These are phyloP conservation scores for Hemibagrus wyckioides DNA, from an alignment of 2,113 vertebrate genomes.

Conservation along the genomic window DNA sequence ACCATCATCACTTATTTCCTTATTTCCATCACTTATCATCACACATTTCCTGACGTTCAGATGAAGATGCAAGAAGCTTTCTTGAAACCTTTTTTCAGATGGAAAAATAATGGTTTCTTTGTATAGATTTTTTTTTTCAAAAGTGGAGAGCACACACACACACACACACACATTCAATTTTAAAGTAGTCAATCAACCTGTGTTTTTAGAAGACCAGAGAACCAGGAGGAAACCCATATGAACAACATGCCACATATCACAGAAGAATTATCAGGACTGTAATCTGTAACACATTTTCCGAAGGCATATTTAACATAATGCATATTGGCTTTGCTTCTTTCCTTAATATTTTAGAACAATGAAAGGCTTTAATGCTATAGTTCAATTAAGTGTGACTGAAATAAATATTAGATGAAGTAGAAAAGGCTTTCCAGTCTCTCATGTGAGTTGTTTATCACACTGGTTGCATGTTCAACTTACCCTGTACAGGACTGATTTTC, in stretches of 20 bases:
- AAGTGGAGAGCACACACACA: not conserved
- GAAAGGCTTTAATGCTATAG: not conserved
- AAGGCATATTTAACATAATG: not conserved
- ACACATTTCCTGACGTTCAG: not conserved
- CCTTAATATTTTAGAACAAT: not conserved
- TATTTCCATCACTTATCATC: no score
- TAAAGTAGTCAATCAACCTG: not conserved
- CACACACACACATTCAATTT: not conserved
- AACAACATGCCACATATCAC: not conserved
- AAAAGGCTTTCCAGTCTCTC: constrained; percentile 3
- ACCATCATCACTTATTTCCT: not conserved
- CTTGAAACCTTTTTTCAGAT: not conserved
- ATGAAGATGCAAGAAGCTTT: constrained; percentile 1
- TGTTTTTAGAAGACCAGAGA: not conserved
- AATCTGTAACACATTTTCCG: not conserved
- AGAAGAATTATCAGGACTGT: not conserved
- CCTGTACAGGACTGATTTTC: not conserved
- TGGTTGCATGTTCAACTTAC: not conserved
- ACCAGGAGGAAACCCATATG: not conserved
- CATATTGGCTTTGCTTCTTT: not conserved
- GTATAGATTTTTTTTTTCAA: not conserved
- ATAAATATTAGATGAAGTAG: constrained; percentile 10
- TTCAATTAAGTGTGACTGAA: not conserved
- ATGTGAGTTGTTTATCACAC: not conserved
- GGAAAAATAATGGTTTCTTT: not conserved